Evolutionary conservation across 2,797 vertebrate species (phyloP), one percentile per base, ranked within the genome.

Genomic region (Falco columbarius): DNA sequence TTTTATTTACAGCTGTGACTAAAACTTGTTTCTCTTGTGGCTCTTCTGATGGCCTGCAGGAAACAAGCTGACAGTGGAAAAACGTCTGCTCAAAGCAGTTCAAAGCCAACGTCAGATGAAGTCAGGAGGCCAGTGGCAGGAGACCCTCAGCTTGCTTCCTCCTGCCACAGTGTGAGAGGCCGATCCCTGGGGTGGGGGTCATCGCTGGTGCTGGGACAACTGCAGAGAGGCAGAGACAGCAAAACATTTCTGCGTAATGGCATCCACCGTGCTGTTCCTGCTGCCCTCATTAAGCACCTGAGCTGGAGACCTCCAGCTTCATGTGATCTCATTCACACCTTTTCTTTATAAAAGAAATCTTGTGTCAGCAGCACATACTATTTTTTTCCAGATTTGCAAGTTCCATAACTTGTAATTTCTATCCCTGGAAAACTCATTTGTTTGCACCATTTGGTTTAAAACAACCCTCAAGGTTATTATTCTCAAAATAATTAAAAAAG

Each of bases 311-410:
- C 72, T 68, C 47, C 61, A 81, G 19, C 54, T 81, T 58, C 42
- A 14, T 6, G 26, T 22, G 12, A 86, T 40, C 70, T 70, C 74
- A 40, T 29, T 68, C 89, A 52, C 52, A 55, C 24, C 23, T 81
- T 59, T 38, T n/a, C 47, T 55, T 27, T 19, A 49, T 3, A 55
- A 61, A 61, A 61, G 10, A 71, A 80, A 42, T 7, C 32, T 51
- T 19, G 3, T 75, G 63, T 36, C 93, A 87, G 26, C 59, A 79
- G 51, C 34, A 55, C 21, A 9, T 18, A 2, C 4, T 26, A 0
- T 38, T 55, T 73, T 80, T 63, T 73, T 17, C 49, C 70, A 66
- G 23, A 88, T 74, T 82, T 83, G 14, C 65, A 88, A 87, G 44
- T 59, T 14, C 36, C 92, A 40, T 54, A 90, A 81, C 38, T 84